Evolutionary conservation across 2,113 vertebrate species (phyloP).

Genomic region (Cebus imitator): DNA sequence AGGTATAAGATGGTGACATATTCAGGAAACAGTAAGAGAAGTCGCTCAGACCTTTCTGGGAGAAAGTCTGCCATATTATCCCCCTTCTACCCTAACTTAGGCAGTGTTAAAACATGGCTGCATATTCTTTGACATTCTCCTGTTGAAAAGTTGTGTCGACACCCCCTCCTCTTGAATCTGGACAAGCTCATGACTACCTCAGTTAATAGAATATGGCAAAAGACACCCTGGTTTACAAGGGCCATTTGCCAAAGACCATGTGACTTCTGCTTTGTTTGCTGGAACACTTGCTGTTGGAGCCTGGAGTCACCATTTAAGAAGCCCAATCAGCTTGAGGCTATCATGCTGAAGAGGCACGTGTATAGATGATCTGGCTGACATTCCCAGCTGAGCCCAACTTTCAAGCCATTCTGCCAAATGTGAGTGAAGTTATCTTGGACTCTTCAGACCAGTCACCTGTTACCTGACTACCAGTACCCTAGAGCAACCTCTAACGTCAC

Average conservation of each 20-base stretch:
- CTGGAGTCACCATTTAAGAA: neutral
- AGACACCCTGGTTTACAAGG: neutral
- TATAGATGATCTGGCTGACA: neutral
- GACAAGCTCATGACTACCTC: neutral
- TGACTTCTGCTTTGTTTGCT: neutral
- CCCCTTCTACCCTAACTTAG: neutral
- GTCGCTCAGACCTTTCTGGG: neutral
- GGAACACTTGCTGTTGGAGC: neutral
- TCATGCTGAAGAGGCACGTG: neutral
- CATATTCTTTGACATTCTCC: neutral
- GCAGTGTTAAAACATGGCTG: neutral
- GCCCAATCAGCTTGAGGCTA: neutral
- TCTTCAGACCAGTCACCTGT: neutral
- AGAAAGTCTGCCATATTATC: neutral
- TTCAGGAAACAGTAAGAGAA: neutral
- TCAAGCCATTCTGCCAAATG: neutral
- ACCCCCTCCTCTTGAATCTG: neutral
- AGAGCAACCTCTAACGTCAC: neutral
- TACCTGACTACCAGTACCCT: neutral
- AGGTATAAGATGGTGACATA: neutral
- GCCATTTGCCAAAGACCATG: neutral
- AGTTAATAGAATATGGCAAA: neutral
- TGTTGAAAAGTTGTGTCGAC: neutral
- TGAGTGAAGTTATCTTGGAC: neutral
- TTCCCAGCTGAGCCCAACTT: neutral